phyloP scores from a whole-genome alignment of 2,797 vertebrate species.

The Enteromius radiatus region DNA sequence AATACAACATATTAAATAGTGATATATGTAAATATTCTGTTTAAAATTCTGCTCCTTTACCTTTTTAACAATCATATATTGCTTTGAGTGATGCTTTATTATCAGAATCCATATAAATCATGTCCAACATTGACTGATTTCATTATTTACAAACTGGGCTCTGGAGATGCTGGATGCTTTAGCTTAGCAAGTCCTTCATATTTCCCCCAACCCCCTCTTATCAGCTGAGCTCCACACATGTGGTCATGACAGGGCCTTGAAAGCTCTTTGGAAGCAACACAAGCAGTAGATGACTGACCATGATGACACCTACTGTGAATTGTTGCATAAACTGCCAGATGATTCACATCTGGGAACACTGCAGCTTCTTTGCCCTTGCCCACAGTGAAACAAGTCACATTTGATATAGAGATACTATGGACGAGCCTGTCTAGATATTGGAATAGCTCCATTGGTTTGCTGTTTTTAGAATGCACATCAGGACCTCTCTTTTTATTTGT shows the following conservation, averaged over 20 bases:
- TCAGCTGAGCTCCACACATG: constrained; percentile 9
- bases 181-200: not conserved
- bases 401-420: not conserved
- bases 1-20: not conserved
- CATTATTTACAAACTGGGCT: not conserved
- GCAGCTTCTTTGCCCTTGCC: constrained; percentile 45
- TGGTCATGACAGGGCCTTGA: not conserved
- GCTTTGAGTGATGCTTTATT: not conserved
- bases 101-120: not conserved
- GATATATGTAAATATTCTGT: not conserved
- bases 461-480: not conserved
- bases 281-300: not conserved
- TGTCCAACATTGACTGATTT: not conserved
- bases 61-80: not conserved
- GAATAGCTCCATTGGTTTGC: not conserved
- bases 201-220: not conserved
- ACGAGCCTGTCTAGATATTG: constrained; percentile 6
- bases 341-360: constrained; percentile 60
- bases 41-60: too few species aligned
- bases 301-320: constrained; percentile 20
- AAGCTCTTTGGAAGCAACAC: constrained; percentile 18
- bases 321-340: constrained; percentile 53
- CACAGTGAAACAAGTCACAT: constrained; percentile 25
- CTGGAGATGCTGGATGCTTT: constrained; percentile 2
- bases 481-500: not conserved